Conservation (phyloP, 2,797 vertebrate genomes). For the Cossypha dichroa region DNA sequence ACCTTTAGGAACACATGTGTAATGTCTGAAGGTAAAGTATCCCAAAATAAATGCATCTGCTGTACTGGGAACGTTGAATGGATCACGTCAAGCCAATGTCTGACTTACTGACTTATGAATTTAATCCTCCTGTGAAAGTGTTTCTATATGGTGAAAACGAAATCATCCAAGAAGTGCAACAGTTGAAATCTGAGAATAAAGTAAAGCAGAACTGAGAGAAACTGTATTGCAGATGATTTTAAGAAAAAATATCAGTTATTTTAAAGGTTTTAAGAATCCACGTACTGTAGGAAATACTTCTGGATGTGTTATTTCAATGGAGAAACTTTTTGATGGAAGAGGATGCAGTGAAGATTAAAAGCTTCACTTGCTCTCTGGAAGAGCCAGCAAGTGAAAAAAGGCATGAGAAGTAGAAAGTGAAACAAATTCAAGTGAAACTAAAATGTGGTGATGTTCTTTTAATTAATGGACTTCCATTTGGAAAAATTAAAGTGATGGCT, state of each 20-base stretch:
- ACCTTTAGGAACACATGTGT: constrained; percentile 48
- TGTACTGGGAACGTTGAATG: background rate
- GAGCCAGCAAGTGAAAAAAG: background rate
- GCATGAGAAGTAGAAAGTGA: background rate
- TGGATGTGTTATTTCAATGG: background rate
- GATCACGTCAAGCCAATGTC: constrained; percentile 11
- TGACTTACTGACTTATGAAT: background rate
- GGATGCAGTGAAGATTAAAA: background rate
- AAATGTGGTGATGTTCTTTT: background rate
- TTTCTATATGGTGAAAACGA: background rate
- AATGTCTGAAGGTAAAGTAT: constrained; percentile 62
- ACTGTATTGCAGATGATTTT: background rate
- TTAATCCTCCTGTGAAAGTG: constrained; percentile 14
- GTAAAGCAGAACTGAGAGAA: background rate
- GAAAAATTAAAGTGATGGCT: background rate
- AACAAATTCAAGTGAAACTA: background rate
- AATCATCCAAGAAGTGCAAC: background rate
- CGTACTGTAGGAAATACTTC: background rate
- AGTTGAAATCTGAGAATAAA: background rate
- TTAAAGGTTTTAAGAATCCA: background rate
- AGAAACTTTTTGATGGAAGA: background rate
- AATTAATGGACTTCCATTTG: background rate
- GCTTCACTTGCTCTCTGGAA: background rate
- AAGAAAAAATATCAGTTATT: background rate
- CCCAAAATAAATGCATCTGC: constrained; percentile 39